Evolutionary conservation across 2,888 invertebrate genomes (phyloP), one percentile per base, ranked within the genome.

Genomic region (Therioaphis trifolii): DNA sequence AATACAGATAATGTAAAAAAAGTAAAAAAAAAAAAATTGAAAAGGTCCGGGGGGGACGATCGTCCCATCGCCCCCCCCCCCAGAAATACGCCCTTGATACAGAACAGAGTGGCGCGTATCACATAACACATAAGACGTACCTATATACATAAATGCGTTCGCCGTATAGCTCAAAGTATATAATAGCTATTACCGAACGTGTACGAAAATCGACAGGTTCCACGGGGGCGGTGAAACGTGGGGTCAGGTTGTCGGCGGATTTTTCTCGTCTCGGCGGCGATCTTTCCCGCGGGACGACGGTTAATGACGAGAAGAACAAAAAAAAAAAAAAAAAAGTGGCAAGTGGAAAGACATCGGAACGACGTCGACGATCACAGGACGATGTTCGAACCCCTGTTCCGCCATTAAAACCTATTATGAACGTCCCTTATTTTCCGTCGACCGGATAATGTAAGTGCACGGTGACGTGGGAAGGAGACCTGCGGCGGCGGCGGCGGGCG

Each of bases 321-420:
- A 79, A 69, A 55, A 55, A 43, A 21, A 2, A 27, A 71, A 24
- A 61, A 1, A 77, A 24, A 49, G 46, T 4, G 49, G 63, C 71
- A 49, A 80, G 72, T 61, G 80, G 79, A 46, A 72, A 71, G 35
- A 80, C 71, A 72, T 49, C 35, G 72, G 1, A n/a, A 5, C 27
- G 29, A 1, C 72, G 15, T n/a, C 63, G 71, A 61, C 69, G 71
- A 72, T 82, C 82, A 82, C 35, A 35, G 12, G 68, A 52, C 72
- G 82, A 82, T 82, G 3, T 35, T 35, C 7, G 35, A n/a, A n/a
- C 49, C 1, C 15, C 58, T 12, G 1, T 21, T 24, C 72, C 49
- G 27, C 40, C 63, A 27, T 72, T 72, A 72, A 80, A 49, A 52
- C 82, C 82, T 52, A 82, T 82, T 82, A 82, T 74, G 49, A 52